Evolutionary conservation across 2,888 invertebrate genomes (phyloP), one percentile per base, ranked within the genome.

Genomic region (Dendrolimus houi): DNA sequence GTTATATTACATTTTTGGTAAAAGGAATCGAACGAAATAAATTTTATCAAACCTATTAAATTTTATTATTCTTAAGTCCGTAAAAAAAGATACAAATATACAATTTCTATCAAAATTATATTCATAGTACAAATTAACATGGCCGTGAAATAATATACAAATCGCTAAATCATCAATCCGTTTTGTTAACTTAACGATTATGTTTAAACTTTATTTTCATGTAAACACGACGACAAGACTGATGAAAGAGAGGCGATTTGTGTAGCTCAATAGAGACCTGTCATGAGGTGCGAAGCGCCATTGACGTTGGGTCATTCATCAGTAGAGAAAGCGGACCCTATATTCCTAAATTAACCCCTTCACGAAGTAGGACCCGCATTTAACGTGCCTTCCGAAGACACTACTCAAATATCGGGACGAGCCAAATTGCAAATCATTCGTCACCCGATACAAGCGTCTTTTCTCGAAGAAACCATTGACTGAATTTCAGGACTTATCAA

Each of bases 191-290:
- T 29, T 29, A 29, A 29, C 29, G 29, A 29, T 6, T 29, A 29
- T 29, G 29, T 29, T 29, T 29, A 29, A 29, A 29, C 6, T 29
- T 29, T 29, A 29, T 29, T 29, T 29, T 75, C 75, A 68, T 74
- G 76, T 79, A 81, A 83, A 85, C 81, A 79, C 76, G 76, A 74
- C 72, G 71, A 75, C 69, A 69, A 74, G 73, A 74, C 75, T 79
- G 77, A 75, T 81, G 83, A 85, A 86, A 84, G 75, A 75, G 79
- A 83, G 84, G 81, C 77, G 77, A 81, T 85, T 79, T 81, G 79
- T 79, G 74, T 66, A 72, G 72, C 69, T 75, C 72, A 74, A 79
- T 73, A 73, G 75, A 68, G 72, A 69, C 72, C 73, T 68, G 76
- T 75, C 74, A 70, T 69, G 68, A 77, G 75, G 73, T 75, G 77